Conservation (phyloP, 1,140 invertebrate species). For the Zaprionus camerounensis region DNA sequence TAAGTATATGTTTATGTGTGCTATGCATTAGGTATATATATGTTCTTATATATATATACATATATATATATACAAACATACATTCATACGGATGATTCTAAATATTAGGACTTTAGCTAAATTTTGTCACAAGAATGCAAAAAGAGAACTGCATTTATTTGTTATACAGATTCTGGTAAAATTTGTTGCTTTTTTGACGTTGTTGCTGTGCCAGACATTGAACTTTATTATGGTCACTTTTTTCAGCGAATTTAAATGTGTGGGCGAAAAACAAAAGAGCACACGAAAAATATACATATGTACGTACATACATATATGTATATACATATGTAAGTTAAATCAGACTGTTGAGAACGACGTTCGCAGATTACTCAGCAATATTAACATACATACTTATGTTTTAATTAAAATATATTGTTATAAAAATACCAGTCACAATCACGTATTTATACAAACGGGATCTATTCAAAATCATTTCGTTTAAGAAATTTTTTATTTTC, state of each 20-base stretch:
- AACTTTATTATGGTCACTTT: constrained; percentile 61
- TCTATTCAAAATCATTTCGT: constrained; percentile 45
- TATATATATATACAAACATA: constrained; percentile 2
- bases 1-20: background rate
- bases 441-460: background rate
- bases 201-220: constrained; percentile 60
- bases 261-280: constrained; percentile 43
- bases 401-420: background rate
- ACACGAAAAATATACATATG: constrained; percentile 20
- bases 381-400: background rate
- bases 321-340: background rate
- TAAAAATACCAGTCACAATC: too few relatives aligned
- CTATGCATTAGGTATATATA: background rate
- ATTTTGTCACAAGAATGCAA: constrained; percentile 49
- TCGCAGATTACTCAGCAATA: background rate
- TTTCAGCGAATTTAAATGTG: constrained; percentile 33
- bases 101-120: constrained; percentile 28
- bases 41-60: background rate
- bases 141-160: constrained; percentile 47
- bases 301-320: background rate
- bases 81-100: constrained; percentile 9
- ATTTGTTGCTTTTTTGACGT: constrained; percentile 31
- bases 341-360: background rate
- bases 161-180: constrained; percentile 47
- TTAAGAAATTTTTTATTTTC: constrained; percentile 63